phyloP scores from a whole-genome alignment of 2,113 vertebrate genomes.

The Notarius quadriscutis region DNA sequence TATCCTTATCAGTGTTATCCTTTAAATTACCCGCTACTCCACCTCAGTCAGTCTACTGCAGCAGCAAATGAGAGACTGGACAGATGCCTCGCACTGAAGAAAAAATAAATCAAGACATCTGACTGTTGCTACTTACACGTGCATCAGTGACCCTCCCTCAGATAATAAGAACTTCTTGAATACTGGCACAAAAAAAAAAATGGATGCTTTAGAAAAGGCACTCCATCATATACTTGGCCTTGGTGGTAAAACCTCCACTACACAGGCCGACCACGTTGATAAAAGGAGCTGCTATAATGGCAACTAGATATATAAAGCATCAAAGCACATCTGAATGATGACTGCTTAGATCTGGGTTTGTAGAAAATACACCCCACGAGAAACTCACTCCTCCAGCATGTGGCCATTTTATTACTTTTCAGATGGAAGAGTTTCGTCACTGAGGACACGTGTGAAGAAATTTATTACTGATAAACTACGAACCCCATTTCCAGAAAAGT shows the following conservation, averaged over 20 bases:
- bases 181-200: background rate
- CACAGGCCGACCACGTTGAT: background rate
- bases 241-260: background rate
- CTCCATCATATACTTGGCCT: background rate
- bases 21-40: constrained; percentile 57
- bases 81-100: background rate
- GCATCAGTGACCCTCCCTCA: background rate
- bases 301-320: background rate
- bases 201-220: background rate
- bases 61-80: background rate
- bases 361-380: background rate
- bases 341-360: background rate
- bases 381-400: background rate
- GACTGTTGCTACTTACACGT: background rate
- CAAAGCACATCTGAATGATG: too few relatives aligned
- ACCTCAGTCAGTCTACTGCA: constrained; percentile 44
- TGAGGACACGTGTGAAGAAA: too few relatives aligned
- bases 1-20: constrained; percentile 53
- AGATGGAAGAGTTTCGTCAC: background rate
- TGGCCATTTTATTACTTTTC: background rate
- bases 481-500: too few relatives aligned
- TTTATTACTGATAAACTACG: too few relatives aligned
- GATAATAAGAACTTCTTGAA: background rate
- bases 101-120: background rate
- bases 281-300: background rate